These are phyloP conservation scores for Galeopsomyia nigrocyanea DNA, from an alignment of 2,888 invertebrate genomes.

Conservation along the genomic window DNA sequence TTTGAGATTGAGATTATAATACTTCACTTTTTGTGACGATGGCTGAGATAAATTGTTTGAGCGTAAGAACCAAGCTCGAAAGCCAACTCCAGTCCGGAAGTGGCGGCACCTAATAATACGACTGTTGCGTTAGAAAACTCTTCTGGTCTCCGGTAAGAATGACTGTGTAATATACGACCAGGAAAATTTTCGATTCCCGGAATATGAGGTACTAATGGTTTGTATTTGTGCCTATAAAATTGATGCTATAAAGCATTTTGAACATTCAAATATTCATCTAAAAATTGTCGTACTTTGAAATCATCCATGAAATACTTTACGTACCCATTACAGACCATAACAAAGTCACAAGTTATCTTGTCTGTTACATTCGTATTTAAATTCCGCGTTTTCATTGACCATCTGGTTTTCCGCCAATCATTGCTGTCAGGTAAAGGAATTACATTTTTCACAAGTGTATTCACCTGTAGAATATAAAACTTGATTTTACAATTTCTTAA, in stretches of 20 bases:
- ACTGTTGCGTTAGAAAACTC: slow-evolving; percentile 73
- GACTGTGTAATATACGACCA: slow-evolving; percentile 82
- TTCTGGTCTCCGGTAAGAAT: slow-evolving; percentile 83
- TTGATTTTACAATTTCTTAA: no score
- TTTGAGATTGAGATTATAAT: no score
- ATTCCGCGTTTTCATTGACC: no score
- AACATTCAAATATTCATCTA: background rate
- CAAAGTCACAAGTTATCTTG: no score
- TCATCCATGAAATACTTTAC: background rate
- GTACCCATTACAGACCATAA: no score
- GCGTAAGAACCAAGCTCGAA: background rate
- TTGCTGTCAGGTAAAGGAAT: no score
- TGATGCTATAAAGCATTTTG: background rate
- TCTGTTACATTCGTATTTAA: no score
- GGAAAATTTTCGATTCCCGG: slow-evolving; percentile 73
- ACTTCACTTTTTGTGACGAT: background rate
- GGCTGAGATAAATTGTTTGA: background rate
- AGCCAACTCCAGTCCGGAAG: background rate
- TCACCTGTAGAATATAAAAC: no score
- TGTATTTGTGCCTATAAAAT: slow-evolving; percentile 88
- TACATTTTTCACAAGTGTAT: no score
- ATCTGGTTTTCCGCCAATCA: no score
- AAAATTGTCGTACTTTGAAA: background rate
- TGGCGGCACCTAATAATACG: background rate
- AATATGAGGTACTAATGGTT: slow-evolving; percentile 79